Percentiles rank a stretch among this genome's conserved stretches.
Evolutionary conservation across 2,113 vertebrate species (phyloP).

Genomic region (Serilophus lunatus): DNA sequence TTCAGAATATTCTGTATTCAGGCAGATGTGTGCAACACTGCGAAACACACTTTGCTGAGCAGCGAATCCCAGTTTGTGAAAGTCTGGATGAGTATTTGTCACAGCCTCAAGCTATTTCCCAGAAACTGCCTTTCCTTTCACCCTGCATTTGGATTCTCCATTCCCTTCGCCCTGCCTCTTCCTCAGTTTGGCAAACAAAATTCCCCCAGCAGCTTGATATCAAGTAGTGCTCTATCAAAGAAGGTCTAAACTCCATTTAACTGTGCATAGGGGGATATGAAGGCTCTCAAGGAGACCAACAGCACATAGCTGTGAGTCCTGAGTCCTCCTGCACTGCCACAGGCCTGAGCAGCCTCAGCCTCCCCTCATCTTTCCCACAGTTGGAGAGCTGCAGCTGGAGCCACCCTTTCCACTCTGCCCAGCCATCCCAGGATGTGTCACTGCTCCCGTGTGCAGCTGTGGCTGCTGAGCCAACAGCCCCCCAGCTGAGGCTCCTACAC

Average conservation of each 20-base stretch:
- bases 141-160: background rate
- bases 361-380: background rate
- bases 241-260: background rate
- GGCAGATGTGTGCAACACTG: background rate
- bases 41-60: background rate
- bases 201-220: background rate
- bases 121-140: background rate
- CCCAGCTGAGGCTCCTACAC: background rate
- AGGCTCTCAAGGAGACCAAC: background rate
- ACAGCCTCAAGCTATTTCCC: background rate
- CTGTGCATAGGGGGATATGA: background rate
- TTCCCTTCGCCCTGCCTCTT: background rate
- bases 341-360: background rate
- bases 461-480: background rate
- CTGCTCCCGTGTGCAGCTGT: background rate
- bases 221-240: background rate
- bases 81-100: background rate
- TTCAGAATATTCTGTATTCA: background rate
- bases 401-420: background rate
- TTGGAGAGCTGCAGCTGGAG: constrained; percentile 1
- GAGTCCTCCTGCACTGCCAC: background rate
- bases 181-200: background rate
- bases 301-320: background rate
- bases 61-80: background rate
- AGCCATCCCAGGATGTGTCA: background rate